These are phyloP conservation scores for Calameuta idolon DNA, from an alignment of 2,888 invertebrate species.

Conservation along the genomic window DNA sequence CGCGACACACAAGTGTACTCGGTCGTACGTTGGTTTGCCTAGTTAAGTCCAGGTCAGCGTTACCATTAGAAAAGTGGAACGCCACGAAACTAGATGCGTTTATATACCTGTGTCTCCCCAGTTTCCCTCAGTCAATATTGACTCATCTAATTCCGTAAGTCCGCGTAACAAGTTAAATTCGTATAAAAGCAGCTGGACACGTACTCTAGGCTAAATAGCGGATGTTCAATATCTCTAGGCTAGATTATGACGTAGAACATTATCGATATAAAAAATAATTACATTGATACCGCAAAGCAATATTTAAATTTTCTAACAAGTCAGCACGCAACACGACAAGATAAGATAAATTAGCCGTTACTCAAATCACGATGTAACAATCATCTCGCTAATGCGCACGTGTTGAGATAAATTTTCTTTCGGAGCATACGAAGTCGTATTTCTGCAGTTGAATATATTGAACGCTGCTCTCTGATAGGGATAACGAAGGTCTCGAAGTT, in stretches of 20 bases:
- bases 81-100: background rate
- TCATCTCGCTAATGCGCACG: background rate
- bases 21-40: background rate
- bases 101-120: background rate
- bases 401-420: no score
- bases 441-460: background rate
- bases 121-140: background rate
- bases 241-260: background rate
- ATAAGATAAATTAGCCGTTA: background rate
- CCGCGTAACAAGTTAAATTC: background rate
- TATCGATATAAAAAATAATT: background rate
- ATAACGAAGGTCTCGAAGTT: background rate
- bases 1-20: background rate
- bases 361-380: background rate
- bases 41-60: background rate
- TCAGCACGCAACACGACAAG: background rate
- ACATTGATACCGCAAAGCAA: background rate
- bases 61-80: background rate
- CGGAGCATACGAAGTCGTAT: background rate
- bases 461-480: background rate
- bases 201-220: background rate
- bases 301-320: background rate
- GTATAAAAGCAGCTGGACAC: background rate
- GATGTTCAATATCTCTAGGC: background rate
- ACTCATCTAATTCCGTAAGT: background rate